Conservation (phyloP, 1,140 invertebrate genomes). For the Leptopilina boulardi region DNA sequence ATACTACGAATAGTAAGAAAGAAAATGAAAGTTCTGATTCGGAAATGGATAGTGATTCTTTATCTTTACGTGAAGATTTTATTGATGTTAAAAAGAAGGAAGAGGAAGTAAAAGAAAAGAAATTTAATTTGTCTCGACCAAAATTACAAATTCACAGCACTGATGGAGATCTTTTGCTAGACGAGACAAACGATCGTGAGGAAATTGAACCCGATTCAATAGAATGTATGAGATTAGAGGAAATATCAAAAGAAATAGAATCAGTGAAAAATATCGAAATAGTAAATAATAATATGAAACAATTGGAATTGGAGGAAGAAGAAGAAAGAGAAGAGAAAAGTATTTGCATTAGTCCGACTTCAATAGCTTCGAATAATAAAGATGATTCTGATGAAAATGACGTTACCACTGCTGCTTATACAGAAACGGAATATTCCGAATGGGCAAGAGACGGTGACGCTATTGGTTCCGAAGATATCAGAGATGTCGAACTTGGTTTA, state of each 20-base stretch:
- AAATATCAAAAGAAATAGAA: neutral
- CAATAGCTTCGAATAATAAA: slow-evolving; percentile 68
- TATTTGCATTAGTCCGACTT: slow-evolving; percentile 75
- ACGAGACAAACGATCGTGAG: slow-evolving; percentile 66
- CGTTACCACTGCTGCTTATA: slow-evolving; percentile 82
- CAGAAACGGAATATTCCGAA: slow-evolving; percentile 90
- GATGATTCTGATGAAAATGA: slow-evolving; percentile 78
- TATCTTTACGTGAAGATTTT: slow-evolving; percentile 75
- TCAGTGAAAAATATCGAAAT: slow-evolving; percentile 56
- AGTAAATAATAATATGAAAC: slow-evolving; percentile 66
- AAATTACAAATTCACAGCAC: slow-evolving; percentile 69
- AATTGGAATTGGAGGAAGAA: slow-evolving; percentile 52
- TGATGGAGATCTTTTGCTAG: slow-evolving; percentile 65
- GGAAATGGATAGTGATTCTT: slow-evolving; percentile 80
- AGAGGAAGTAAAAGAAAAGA: neutral
- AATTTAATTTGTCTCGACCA: slow-evolving; percentile 61
- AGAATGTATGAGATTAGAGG: slow-evolving; percentile 55
- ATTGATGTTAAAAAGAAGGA: slow-evolving; percentile 46
- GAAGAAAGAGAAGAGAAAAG: slow-evolving; percentile 59
- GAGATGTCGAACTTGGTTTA: slow-evolving; percentile 80
- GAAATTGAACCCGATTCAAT: slow-evolving; percentile 72
- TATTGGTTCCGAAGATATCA: slow-evolving; percentile 83
- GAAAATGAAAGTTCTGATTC: slow-evolving; percentile 65
- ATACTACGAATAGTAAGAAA: slow-evolving; percentile 62
- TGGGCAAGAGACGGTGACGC: slow-evolving; percentile 86